Evolutionary conservation across 2,888 invertebrate species (phyloP).

Genomic region (Calameuta filiformis): DNA sequence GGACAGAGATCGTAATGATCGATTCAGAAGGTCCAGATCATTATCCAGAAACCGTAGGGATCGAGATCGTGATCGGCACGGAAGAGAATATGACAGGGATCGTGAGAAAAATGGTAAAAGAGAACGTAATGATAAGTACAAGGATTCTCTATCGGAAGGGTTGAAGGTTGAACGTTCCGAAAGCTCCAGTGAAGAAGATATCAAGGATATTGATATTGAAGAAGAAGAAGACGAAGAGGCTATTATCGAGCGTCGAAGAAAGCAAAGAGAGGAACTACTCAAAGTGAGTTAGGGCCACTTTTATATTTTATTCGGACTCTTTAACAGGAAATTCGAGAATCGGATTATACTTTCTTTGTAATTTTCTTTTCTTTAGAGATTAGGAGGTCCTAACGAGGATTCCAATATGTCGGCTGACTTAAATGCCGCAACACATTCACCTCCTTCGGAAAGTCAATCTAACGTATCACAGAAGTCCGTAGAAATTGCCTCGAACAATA

Average conservation of each 20-base stretch:
- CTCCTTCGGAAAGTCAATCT: constrained; percentile 37
- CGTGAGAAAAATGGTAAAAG: constrained; percentile 62
- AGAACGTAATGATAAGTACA: constrained; percentile 70
- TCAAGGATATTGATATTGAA: constrained; percentile 77
- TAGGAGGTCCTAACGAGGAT: constrained; percentile 72
- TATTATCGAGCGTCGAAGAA: constrained; percentile 88
- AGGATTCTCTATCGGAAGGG: constrained; percentile 83
- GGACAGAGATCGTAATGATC: constrained; percentile 55
- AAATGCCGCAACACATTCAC: constrained; percentile 39
- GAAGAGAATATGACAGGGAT: constrained; percentile 62
- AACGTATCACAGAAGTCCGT: constrained; percentile 47
- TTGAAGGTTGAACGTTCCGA: constrained; percentile 75
- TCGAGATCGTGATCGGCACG: constrained; percentile 58
- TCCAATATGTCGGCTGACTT: constrained; percentile 63
- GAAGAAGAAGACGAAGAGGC: constrained; percentile 94
- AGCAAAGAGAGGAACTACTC: constrained; percentile 87
- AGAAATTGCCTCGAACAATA: constrained; percentile 55
- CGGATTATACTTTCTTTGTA: constrained; percentile 3
- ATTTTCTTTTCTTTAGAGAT: constrained; percentile 61
- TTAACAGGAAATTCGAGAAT: background rate
- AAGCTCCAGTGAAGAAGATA: constrained; percentile 78
- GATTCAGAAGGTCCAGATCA: constrained; percentile 53
- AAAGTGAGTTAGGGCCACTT: constrained; percentile 71
- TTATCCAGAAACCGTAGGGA: constrained; percentile 45
- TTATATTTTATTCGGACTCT: background rate